Evolutionary conservation across 2,888 invertebrate genomes (phyloP).

Genomic region (Cheiracanthium punctorium): DNA sequence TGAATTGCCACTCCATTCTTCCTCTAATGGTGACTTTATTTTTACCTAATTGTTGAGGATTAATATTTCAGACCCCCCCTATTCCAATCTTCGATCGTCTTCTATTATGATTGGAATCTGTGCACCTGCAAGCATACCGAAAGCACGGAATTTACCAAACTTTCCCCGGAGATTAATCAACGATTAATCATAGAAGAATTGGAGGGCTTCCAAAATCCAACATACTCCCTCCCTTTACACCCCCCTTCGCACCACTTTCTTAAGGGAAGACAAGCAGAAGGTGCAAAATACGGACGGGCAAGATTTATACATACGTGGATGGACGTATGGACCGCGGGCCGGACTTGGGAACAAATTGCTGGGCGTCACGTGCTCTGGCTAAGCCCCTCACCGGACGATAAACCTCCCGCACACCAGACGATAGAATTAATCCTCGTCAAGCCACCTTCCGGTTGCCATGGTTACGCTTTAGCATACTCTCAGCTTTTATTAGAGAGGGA

Average conservation of each 20-base stretch:
- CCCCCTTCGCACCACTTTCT: slow-evolving; percentile 37
- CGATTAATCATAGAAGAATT: slow-evolving; percentile 60
- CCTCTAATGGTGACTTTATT: not conserved
- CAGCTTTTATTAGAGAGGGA: slow-evolving; percentile 48
- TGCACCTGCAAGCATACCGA: not conserved
- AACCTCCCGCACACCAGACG: slow-evolving; percentile 50
- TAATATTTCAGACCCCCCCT: not conserved
- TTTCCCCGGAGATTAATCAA: slow-evolving; percentile 53
- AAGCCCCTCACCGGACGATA: slow-evolving; percentile 54
- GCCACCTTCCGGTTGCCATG: slow-evolving; percentile 66
- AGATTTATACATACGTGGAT: slow-evolving; percentile 48
- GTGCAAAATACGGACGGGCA: slow-evolving; percentile 28
- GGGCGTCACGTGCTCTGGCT: slow-evolving; percentile 62
- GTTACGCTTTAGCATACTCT: slow-evolving; percentile 38
- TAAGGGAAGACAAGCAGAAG: slow-evolving; percentile 63
- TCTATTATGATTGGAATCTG: slow-evolving; percentile 9
- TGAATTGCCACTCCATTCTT: not conserved
- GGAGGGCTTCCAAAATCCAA: slow-evolving; percentile 36
- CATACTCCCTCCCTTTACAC: no score
- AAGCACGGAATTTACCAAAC: slow-evolving; percentile 14
- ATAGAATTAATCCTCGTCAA: slow-evolving; percentile 70
- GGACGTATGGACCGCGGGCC: slow-evolving; percentile 25
- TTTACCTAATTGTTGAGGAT: slow-evolving; percentile 1
- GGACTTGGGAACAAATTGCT: slow-evolving; percentile 53
- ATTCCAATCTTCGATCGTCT: not conserved